phyloP scores from a whole-genome alignment of 2,113 vertebrate genomes.

The Engystomops pustulosus region DNA sequence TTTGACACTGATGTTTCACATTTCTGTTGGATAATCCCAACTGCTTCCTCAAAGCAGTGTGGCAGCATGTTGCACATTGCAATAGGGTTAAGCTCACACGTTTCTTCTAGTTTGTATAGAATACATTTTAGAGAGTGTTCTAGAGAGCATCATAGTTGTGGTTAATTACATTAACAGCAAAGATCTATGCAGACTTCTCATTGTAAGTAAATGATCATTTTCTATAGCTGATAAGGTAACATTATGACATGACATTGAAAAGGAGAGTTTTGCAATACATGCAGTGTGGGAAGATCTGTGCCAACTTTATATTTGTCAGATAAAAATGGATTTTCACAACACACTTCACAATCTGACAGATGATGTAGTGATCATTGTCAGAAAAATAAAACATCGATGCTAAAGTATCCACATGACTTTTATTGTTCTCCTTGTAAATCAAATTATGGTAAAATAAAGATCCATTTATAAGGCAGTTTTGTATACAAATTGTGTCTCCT shows the following conservation, averaged over 20 bases:
- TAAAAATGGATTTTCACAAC: background rate
- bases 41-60: background rate
- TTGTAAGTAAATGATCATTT: background rate
- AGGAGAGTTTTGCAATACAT: background rate
- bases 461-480: background rate
- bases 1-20: slow-evolving; percentile 26
- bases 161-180: background rate
- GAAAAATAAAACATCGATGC: too few relatives aligned
- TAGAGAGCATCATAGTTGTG: background rate
- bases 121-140: background rate
- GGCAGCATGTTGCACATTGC: background rate
- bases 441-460: too few relatives aligned
- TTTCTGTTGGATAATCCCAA: slow-evolving; percentile 16
- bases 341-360: background rate
- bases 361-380: background rate
- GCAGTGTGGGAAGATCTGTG: background rate
- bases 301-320: background rate
- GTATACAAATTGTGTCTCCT: too few relatives aligned
- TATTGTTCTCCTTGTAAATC: background rate
- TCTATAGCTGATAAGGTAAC: background rate
- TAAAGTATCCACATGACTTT: background rate
- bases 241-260: background rate
- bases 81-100: background rate
- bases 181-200: background rate
- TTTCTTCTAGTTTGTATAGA: background rate